Conservation (phyloP, 2,113 vertebrate genomes). For the Passer domesticus region DNA sequence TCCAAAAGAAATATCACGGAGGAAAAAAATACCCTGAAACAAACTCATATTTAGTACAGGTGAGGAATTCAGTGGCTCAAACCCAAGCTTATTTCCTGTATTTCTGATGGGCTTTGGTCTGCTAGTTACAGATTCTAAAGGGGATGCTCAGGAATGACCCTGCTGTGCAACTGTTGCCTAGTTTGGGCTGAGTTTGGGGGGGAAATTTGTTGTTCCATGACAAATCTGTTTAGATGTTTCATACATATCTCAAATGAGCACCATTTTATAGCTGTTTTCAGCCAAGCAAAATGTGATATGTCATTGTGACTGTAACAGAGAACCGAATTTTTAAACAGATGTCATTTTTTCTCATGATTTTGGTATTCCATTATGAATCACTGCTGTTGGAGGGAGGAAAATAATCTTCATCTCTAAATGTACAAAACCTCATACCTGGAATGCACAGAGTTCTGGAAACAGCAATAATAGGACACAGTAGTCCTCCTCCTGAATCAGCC, state of each 20-base stretch:
- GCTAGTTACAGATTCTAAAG: conserved; percentile 24
- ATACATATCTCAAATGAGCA: conserved; percentile 67
- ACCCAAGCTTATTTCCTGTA: conserved; percentile 26
- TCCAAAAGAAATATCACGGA: conserved; percentile 65
- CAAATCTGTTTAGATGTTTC: conserved; percentile 63
- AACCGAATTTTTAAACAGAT: conserved; percentile 72
- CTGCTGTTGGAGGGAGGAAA: neutral
- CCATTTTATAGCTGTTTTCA: conserved; percentile 69
- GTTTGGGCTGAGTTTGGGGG: neutral
- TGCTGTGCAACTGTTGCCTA: conserved; percentile 48
- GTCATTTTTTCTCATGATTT: conserved; percentile 68
- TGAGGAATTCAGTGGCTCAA: neutral
- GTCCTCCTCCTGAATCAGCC: conserved; percentile 36
- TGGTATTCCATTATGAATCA: conserved; percentile 66
- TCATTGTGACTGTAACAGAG: conserved; percentile 65
- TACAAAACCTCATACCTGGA: conserved; percentile 52
- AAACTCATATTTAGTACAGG: conserved; percentile 39
- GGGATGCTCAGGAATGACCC: conserved; percentile 41
- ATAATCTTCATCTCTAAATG: neutral
- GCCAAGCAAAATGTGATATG: conserved; percentile 65
- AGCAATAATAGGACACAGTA: neutral
- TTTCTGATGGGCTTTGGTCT: conserved; percentile 40
- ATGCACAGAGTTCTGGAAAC: conserved; percentile 22
- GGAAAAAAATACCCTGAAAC: neutral
- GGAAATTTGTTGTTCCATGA: conserved; percentile 28